phyloP scores from a whole-genome alignment of 2,113 vertebrate species.

The Cryptomyrus ogoouensis region DNA sequence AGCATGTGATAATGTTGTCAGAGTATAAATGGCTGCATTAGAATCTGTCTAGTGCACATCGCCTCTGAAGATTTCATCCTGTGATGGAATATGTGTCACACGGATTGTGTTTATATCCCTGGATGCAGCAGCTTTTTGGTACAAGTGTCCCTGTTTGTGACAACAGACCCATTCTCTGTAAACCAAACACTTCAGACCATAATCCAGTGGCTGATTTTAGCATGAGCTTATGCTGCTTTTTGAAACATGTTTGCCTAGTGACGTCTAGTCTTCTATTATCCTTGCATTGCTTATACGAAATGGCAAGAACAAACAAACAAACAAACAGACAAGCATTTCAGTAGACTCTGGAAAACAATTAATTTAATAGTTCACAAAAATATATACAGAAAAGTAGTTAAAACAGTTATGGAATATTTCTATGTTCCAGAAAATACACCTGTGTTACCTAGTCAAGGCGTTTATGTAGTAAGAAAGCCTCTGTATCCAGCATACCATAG shows the following conservation, averaged over 20 bases:
- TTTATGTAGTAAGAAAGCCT: neutral
- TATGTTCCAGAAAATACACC: neutral
- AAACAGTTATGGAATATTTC: neutral
- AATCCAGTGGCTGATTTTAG: slow-evolving; percentile 21
- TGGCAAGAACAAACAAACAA: neutral
- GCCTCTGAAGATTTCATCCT: neutral
- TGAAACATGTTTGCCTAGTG: neutral
- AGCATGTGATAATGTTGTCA: neutral
- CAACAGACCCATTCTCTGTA: slow-evolving; percentile 1
- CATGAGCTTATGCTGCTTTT: neutral
- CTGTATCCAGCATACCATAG: neutral
- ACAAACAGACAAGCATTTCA: neutral
- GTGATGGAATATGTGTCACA: neutral
- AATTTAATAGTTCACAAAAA: neutral
- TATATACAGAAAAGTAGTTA: neutral
- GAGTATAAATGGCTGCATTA: slow-evolving; percentile 4
- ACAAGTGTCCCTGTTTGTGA: neutral
- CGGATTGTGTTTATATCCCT: neutral
- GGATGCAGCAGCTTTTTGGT: neutral
- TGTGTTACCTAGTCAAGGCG: neutral
- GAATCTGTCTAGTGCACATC: neutral
- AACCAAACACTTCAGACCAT: slow-evolving; percentile 7
- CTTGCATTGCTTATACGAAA: neutral
- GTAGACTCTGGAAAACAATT: neutral
- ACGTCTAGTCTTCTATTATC: neutral